phyloP scores from a whole-genome alignment of 2,797 vertebrate species.

The Nannoperca obscura region DNA sequence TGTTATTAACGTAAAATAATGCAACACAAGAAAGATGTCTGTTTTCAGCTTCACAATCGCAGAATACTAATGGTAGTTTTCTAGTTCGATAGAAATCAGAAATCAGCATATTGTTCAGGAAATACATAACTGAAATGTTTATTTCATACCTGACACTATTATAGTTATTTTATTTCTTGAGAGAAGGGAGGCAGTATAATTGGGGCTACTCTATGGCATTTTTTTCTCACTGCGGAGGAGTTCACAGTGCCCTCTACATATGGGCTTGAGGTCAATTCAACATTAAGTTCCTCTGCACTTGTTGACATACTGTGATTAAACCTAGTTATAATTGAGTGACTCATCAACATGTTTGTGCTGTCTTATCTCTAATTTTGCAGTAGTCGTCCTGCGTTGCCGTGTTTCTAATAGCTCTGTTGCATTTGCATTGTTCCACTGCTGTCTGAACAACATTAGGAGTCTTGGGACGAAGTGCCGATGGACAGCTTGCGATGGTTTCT shows the following conservation, averaged over 20 bases:
- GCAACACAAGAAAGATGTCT: neutral
- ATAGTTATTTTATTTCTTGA: neutral
- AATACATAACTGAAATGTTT: neutral
- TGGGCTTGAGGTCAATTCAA: neutral
- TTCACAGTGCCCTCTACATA: neutral
- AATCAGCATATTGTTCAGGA: neutral
- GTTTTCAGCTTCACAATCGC: neutral
- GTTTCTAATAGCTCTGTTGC: slow-evolving; percentile 62
- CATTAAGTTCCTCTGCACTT: slow-evolving; percentile 21
- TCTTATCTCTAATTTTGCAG: slow-evolving; percentile 63
- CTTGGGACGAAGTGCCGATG: slow-evolving; percentile 67
- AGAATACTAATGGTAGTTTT: neutral
- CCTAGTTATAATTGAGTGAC: slow-evolving; percentile 48
- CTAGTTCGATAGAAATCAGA: neutral
- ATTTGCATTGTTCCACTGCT: slow-evolving; percentile 62
- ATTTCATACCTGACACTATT: neutral
- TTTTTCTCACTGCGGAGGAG: neutral
- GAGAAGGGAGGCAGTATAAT: neutral
- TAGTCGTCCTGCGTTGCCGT: slow-evolving; percentile 22
- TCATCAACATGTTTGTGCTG: slow-evolving; percentile 52
- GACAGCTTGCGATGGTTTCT: slow-evolving; percentile 73
- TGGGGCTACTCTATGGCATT: neutral
- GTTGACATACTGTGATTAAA: slow-evolving; percentile 65
- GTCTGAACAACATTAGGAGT: slow-evolving; percentile 70
- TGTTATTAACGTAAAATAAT: neutral